Evolutionary conservation across 2,113 vertebrate genomes (phyloP), one percentile per base, ranked within the genome.

Genomic region (Ceyx cyanopectus): DNA sequence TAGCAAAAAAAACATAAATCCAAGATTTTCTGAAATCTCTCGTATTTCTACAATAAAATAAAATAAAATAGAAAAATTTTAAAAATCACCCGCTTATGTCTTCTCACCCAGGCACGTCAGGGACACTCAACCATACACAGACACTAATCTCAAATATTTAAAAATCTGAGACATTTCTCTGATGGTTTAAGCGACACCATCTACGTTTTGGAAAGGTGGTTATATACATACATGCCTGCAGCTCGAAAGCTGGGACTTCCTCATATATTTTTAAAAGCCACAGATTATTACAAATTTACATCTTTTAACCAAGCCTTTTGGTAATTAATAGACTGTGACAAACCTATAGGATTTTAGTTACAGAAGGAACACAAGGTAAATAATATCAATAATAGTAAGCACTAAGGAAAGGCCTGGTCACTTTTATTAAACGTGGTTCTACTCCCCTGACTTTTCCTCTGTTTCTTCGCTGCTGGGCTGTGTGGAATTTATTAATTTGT

Each of bases 401-500:
- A 0, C 85, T 94, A 92, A 94, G 82, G 85, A 97, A 97, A 95
- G 97, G 90, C 97, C 94, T 94, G 92, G 90, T 91, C 93, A 95
- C 50, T 13, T 96, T 90, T 93, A 78, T 96, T 94, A 97, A 95
- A 89, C 50, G 13, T 92, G 72, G 85, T 94, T 96, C 96, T 98
- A 98, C 94, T 98, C 98, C 96, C 97, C 98, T 96, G 98, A 95
- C 90, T 98, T 98, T 74, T 98, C 98, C 95, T 98, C 98, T 95
- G 97, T 87, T 95, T 98, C 98, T 95, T 98, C 98, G 94, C 97
- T 97, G 97, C 96, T 97, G 95, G 98, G 96, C 81, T 98, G 97
- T 81, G 98, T 97, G 92, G 98, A 98, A 97, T 97, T 98, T 97
- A 98, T 97, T 96, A 98, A 97, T 97, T 98, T 98, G 97, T 98